A percentile compares a stretch with the other conserved stretches of the same genome.
Conservation (phyloP, 2,113 vertebrate genomes). For the Stigmatopora argus region DNA sequence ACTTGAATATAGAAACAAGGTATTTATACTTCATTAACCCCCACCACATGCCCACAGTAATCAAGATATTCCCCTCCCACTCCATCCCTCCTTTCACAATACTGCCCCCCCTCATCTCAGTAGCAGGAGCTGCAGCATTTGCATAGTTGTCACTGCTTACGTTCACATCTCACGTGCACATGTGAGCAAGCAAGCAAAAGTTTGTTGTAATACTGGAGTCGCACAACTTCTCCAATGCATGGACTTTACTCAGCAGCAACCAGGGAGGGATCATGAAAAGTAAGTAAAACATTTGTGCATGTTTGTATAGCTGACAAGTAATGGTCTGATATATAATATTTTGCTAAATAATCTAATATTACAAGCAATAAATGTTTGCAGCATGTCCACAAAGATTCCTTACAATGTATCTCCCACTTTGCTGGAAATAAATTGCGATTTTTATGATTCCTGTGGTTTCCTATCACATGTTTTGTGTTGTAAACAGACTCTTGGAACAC, state of each 20-base stretch:
- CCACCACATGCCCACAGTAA: too few relatives aligned
- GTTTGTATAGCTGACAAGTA: neutral
- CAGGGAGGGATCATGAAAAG: conserved; percentile 5
- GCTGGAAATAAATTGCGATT: neutral
- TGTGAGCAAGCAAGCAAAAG: neutral
- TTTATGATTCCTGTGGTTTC: neutral
- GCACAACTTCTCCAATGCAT: neutral
- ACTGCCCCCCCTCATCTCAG: neutral
- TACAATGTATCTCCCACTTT: neutral
- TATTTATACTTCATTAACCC: too few relatives aligned
- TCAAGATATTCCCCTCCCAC: neutral
- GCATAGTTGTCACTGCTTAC: neutral
- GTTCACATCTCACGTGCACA: neutral
- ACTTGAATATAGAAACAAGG: too few relatives aligned
- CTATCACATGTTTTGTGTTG: neutral
- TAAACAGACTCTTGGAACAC: neutral
- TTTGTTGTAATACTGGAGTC: neutral
- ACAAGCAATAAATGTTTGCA: neutral
- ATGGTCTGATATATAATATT: neutral
- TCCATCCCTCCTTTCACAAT: neutral
- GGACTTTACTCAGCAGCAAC: neutral
- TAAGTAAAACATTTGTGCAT: neutral
- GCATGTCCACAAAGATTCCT: neutral
- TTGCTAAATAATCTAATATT: neutral
- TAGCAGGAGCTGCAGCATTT: neutral